phyloP scores from a whole-genome alignment of 1,140 invertebrate species.

The Globodera rostochiensis region DNA sequence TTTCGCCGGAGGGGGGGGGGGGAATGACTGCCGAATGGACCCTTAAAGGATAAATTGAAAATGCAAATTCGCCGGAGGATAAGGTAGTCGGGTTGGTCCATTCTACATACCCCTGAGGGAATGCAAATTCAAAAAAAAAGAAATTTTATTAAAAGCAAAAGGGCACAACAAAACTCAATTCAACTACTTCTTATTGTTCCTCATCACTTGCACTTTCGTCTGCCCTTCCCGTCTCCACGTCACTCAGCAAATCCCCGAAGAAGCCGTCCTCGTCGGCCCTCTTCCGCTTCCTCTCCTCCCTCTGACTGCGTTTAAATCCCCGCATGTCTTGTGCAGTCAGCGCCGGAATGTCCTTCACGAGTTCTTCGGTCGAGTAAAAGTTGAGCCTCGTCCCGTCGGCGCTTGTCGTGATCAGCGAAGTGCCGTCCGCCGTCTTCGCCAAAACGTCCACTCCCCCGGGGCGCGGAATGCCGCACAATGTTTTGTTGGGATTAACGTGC shows the following conservation, averaged over 20 bases:
- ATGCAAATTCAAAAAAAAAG: not conserved
- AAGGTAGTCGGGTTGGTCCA: not conserved
- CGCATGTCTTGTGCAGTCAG: constrained; percentile 27
- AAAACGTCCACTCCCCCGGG: constrained; percentile 36
- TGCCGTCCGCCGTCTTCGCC: constrained; percentile 27
- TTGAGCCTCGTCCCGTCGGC: constrained; percentile 30
- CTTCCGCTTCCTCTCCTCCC: constrained; percentile 25
- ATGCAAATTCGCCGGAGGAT: not conserved
- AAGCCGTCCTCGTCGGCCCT: constrained; percentile 14
- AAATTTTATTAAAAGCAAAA: not conserved
- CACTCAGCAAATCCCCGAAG: constrained; percentile 31
- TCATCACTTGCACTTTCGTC: not conserved
- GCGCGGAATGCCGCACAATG: constrained; percentile 14
- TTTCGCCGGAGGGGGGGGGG: not conserved
- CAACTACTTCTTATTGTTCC: constrained; percentile 10
- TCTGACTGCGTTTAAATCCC: constrained; percentile 16
- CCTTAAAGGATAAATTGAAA: not conserved
- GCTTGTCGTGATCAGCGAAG: constrained; percentile 13
- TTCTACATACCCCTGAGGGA: not conserved
- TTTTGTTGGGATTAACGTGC: constrained; percentile 41
- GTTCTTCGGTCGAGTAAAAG: constrained; percentile 12
- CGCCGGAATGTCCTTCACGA: constrained; percentile 24
- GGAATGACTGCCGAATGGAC: constrained; percentile 1
- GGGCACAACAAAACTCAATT: not conserved
- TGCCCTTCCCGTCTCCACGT: constrained; percentile 2